Base-by-base conservation (phyloP, 2,113 vertebrate genomes). In the Myotis davidii region DNA sequence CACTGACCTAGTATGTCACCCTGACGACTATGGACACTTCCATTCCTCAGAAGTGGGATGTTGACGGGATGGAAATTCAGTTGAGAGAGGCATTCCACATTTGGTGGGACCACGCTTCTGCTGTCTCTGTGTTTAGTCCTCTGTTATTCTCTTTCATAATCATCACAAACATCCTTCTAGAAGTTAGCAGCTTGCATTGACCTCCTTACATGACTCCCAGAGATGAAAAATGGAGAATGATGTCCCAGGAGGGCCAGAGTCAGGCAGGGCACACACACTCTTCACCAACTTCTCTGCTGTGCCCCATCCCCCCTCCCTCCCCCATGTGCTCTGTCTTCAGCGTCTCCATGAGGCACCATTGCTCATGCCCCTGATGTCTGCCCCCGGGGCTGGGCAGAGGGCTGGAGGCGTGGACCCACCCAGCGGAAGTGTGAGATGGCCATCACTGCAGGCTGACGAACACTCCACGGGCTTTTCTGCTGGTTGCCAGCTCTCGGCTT, bases 401-500 rank as follows among this genome's bases (percentile, higher is more conserved):
- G 0, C 8, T 12, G 25, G 70, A 48, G 85, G 45, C 65, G 34
- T 0, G 0, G 79, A 34, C 56, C 27, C 16, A 0, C 11, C 0
- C 18, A 72, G 85, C 11, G 29, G 29, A 90, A 67, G 37, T 61
- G 34, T 23, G 95, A 92, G 2, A 16, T 34, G 64, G 72, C 97
- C 0, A 0, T 94, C 88, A 94, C 97, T 98, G 97, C 98, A 97
- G 82, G 82, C 96, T 97, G 94, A 90, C 64, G 78, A 96, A 97
- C 18, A 91, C 96, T 77, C 8, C 0, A 14, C 73, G 45, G 70
- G 79, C 88, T 87, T 89, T 89, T 93, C 77, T 81, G 85, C 92
- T 89, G 90, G 83, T 94, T 98, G 96, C 95, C 97, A 97, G 85
- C 84, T 96, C 96, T 97, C 14, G 32, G 95, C 96, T 97, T 97